Percentiles rank a stretch among this genome's conserved stretches.
phyloP scores from a whole-genome alignment of 2,888 invertebrate species.

The Rambutsinella grinnellia region DNA sequence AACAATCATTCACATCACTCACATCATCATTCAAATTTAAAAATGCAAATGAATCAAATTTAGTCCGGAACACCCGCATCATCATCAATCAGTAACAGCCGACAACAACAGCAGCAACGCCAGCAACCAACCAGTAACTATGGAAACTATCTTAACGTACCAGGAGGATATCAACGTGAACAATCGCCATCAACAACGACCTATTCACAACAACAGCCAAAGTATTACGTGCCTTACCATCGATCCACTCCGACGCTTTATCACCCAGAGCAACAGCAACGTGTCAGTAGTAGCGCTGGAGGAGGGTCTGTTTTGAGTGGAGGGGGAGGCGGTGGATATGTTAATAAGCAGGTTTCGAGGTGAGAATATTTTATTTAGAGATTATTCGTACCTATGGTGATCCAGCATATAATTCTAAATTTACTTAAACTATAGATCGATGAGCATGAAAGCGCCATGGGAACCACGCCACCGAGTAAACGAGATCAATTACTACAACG shows the following conservation, averaged over 20 bases:
- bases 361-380: background rate
- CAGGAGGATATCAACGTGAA: background rate
- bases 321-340: conserved; percentile 2
- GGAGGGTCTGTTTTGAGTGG: conserved; percentile 19
- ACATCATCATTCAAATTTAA: too few relatives aligned
- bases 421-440: conserved; percentile 27
- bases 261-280: conserved; percentile 4
- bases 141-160: conserved; percentile 1
- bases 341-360: conserved; percentile 16
- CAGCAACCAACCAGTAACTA: too few relatives aligned
- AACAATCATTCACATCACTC: too few relatives aligned
- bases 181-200: background rate
- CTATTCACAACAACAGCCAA: conserved; percentile 9
- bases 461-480: conserved; percentile 42
- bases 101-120: too few relatives aligned
- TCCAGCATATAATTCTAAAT: background rate
- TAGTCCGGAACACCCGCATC: too few relatives aligned
- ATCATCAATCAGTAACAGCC: too few relatives aligned
- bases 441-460: conserved; percentile 62
- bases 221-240: conserved; percentile 25
- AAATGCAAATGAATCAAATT: too few relatives aligned
- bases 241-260: conserved; percentile 26
- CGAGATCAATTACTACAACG: conserved; percentile 19
- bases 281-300: conserved; percentile 7
- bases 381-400: background rate